Evolutionary conservation across 1,140 invertebrate species (phyloP).

Genomic region (Drosophila equinoxialis): DNA sequence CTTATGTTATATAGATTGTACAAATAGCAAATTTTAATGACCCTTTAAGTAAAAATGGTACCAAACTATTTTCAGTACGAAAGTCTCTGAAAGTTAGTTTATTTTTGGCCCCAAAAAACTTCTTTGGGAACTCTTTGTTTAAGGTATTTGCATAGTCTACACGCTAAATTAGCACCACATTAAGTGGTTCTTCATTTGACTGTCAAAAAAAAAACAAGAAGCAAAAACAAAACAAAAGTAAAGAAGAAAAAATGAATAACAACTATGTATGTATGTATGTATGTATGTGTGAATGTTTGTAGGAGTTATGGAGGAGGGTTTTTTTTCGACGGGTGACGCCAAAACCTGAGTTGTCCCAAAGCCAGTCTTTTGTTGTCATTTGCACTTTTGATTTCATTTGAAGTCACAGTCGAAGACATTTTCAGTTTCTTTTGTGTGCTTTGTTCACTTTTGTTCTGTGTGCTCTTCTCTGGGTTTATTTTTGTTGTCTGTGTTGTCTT

Average conservation of each 20-base stretch:
- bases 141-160: slow-evolving; percentile 8
- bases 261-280: not conserved
- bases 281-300: too few relatives aligned
- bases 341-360: slow-evolving; percentile 39
- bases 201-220: not conserved
- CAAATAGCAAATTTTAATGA: too few relatives aligned
- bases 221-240: slow-evolving; percentile 1
- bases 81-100: too few relatives aligned
- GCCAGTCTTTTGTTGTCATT: slow-evolving; percentile 75
- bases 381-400: slow-evolving; percentile 80
- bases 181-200: slow-evolving; percentile 12
- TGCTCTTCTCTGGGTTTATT: slow-evolving; percentile 37
- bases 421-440: slow-evolving; percentile 24
- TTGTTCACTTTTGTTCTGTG: slow-evolving; percentile 56
- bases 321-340: not conserved
- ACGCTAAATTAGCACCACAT: not conserved
- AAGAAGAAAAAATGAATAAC: slow-evolving; percentile 5
- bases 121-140: not conserved
- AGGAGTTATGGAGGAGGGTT: too few relatives aligned
- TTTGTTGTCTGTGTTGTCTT: slow-evolving; percentile 31
- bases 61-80: not conserved
- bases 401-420: slow-evolving; percentile 62
- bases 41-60: not conserved
- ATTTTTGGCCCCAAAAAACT: not conserved
- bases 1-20: too few relatives aligned